phyloP scores from a whole-genome alignment of 2,797 vertebrate species.

The Adrianichthys oophorus region DNA sequence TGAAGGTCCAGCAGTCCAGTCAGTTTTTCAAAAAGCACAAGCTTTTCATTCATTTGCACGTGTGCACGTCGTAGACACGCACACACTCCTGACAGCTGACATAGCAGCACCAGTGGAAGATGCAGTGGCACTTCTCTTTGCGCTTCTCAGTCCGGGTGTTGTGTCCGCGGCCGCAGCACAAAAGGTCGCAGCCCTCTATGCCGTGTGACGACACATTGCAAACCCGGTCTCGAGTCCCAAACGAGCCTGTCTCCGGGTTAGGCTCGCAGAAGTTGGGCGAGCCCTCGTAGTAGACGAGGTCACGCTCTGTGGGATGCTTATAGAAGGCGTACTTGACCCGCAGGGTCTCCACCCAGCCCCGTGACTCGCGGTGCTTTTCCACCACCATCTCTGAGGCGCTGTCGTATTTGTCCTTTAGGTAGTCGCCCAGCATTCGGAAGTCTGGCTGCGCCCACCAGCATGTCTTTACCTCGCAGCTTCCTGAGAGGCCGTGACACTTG shows the following conservation, averaged over 20 bases:
- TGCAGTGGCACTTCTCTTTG: constrained; percentile 97
- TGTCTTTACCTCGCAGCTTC: constrained; percentile 98
- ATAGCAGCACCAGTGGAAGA: constrained; percentile 99
- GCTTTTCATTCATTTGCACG: constrained; percentile 89
- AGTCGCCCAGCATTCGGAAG: constrained; percentile 93
- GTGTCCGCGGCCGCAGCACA: constrained; percentile 96
- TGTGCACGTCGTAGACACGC: constrained; percentile 94
- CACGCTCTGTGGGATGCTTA: constrained; percentile 93
- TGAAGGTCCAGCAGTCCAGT: constrained; percentile 59
- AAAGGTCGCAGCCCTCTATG: constrained; percentile 95
- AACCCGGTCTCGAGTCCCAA: constrained; percentile 91
- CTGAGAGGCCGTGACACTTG: constrained; percentile 95
- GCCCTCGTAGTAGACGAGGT: constrained; percentile 96
- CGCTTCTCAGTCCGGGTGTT: constrained; percentile 97
- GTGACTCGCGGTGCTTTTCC: constrained; percentile 93
- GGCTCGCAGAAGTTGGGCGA: constrained; percentile 98
- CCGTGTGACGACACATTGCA: constrained; percentile 97
- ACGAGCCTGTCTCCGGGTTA: constrained; percentile 93
- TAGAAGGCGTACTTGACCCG: constrained; percentile 95
- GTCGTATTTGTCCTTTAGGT: constrained; percentile 98
- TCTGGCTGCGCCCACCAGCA: constrained; percentile 99
- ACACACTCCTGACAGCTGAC: constrained; percentile 96
- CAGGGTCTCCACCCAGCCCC: constrained; percentile 95
- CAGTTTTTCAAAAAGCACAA: constrained; percentile 25
- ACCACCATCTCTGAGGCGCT: constrained; percentile 98